Evolutionary conservation across 2,888 invertebrate genomes (phyloP).

Genomic region (Anthoptus insignis): DNA sequence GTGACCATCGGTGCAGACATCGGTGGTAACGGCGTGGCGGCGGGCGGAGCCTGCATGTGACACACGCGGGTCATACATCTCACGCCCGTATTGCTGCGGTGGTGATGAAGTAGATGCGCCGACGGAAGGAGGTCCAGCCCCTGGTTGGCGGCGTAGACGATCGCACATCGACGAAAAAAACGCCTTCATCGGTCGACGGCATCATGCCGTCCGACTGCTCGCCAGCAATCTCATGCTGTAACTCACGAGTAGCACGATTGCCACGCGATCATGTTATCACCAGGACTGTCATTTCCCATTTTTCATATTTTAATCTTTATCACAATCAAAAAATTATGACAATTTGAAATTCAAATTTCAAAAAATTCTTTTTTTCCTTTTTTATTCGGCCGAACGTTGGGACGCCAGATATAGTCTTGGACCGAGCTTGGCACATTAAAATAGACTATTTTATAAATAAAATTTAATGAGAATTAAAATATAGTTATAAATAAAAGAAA

Average conservation of each 20-base stretch:
- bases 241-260: background rate
- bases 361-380: too few species aligned
- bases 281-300: background rate
- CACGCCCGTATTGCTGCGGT: background rate
- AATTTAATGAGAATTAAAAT: too few species aligned
- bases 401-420: background rate
- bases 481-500: too few species aligned
- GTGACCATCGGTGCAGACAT: background rate
- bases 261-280: conserved; percentile 2
- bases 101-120: background rate
- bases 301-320: conserved; percentile 7
- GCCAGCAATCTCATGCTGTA: background rate
- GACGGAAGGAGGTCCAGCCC: too few species aligned
- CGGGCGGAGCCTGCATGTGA: background rate
- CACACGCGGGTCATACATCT: background rate
- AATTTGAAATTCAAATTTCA: too few species aligned
- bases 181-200: conserved; percentile 5
- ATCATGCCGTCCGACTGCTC: conserved; percentile 1
- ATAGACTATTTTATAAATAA: background rate
- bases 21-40: background rate
- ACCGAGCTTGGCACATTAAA: too few species aligned
- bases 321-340: too few species aligned
- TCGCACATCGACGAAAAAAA: background rate
- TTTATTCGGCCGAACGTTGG: conserved; percentile 1
- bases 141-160: too few species aligned